Evolutionary conservation across 2,888 invertebrate genomes (phyloP), one percentile per base, ranked within the genome.

Genomic region (Synergus umbraculus): DNA sequence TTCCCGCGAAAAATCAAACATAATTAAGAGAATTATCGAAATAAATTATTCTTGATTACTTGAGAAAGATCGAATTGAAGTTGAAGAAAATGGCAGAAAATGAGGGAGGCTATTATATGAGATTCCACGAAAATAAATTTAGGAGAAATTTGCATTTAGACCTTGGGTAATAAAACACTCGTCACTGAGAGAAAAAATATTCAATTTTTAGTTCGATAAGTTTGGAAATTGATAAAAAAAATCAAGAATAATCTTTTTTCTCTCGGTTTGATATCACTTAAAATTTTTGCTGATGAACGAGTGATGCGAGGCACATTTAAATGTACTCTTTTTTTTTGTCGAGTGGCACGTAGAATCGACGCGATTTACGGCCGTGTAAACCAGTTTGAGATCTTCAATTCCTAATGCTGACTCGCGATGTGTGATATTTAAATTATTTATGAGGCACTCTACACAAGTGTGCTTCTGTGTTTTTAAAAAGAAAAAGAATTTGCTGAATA

Each of bases 391-490:
- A 54, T 73, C 49, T 73, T 73, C 73, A 73, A 73, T 73, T 73
- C 73, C 73, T 73, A 73, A 73, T 73, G 54, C 73, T 73, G 73
- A 73, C 54, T 73, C 73, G 73, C 73, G 49, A 73, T 73, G 54
- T 73, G 73, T 73, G 73, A 73, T 73, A 73, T 73, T 73, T 73
- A 73, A 73, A 73, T 73, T 73, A 73, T 73, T 73, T 73, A 73
- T 73, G 49, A 73, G 73, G 73, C 73, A 73, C 73, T 73, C 69
- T 69, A 37, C 69, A 69, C 69, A 69, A 69, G 69, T 69, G 54
- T 73, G 54, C 73, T 73, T 49, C 73, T 73, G 69, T 69, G 69
- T 69, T 69, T 73, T 29, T 73, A 49, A 54, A 73, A 49, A 49
- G 54, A 54, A 73, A 73, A 73, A 73, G 54, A 73, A 73, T 54